These are phyloP conservation scores for Nothoprocta pentlandii DNA, from an alignment of 2,113 vertebrate species.

Conservation along the genomic window DNA sequence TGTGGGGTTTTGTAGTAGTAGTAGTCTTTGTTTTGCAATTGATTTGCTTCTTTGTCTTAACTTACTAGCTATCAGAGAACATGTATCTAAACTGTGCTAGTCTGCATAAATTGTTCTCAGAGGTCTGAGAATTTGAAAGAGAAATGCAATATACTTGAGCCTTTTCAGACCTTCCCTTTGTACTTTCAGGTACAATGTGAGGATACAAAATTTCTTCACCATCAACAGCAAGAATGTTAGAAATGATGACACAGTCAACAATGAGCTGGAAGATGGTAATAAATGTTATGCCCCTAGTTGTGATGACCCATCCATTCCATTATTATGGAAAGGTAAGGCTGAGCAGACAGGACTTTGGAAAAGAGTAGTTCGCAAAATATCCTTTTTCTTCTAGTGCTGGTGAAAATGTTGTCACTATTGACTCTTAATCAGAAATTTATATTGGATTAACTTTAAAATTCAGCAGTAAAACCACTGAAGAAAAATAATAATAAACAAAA, in stretches of 20 bases:
- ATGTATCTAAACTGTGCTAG: not conserved
- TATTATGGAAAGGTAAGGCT: slow-evolving; percentile 93
- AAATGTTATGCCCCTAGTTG: slow-evolving; percentile 83
- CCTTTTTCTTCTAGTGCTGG: not conserved
- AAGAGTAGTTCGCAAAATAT: not conserved
- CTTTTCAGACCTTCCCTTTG: slow-evolving; percentile 30
- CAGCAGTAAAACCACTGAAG: not conserved
- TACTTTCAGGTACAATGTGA: slow-evolving; percentile 88
- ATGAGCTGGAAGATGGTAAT: slow-evolving; percentile 97
- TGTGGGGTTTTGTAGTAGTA: not conserved
- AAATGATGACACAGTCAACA: slow-evolving; percentile 90
- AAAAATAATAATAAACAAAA: not conserved
- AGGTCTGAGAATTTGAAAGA: not conserved
- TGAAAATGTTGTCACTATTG: not conserved
- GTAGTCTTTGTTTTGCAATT: not conserved
- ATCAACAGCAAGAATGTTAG: slow-evolving; percentile 88
- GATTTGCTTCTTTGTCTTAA: not conserved
- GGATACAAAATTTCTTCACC: slow-evolving; percentile 86
- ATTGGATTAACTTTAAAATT: not conserved
- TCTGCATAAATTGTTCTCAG: not conserved
- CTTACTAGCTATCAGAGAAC: not conserved
- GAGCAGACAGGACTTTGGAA: slow-evolving; percentile 90
- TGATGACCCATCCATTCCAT: slow-evolving; percentile 90
- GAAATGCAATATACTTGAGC: not conserved
- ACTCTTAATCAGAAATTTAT: not conserved